Evolutionary conservation across 2,797 vertebrate species (phyloP).

Genomic region (Arctocebus calabarensis): DNA sequence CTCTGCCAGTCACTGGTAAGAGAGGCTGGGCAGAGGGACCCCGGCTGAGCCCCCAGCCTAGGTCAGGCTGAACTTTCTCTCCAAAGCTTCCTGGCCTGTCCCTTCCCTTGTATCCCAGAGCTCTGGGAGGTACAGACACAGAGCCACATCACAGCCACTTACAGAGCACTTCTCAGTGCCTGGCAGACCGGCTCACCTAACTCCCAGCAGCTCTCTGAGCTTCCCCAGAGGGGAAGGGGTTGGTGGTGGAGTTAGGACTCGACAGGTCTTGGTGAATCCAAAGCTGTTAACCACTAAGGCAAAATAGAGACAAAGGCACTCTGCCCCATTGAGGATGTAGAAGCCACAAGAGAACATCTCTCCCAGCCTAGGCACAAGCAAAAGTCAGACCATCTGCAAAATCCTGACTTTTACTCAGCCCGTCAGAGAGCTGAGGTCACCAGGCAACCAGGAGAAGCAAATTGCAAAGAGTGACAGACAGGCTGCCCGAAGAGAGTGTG

Average conservation of each 20-base stretch:
- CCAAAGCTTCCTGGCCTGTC: background rate
- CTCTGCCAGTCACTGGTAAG: background rate
- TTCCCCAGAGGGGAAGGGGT: background rate
- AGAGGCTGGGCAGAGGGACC: background rate
- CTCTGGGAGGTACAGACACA: background rate
- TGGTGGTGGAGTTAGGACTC: background rate
- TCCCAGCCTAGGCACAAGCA: background rate
- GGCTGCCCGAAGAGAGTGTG: background rate
- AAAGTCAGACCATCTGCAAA: background rate
- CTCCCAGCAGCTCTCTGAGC: background rate
- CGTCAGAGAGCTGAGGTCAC: background rate
- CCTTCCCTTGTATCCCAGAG: background rate
- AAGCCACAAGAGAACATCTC: background rate
- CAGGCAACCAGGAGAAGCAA: background rate
- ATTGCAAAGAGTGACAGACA: background rate
- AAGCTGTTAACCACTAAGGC: too few species aligned
- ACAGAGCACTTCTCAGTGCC: background rate
- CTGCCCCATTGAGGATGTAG: background rate
- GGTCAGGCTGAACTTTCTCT: background rate
- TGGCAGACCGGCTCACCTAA: background rate
- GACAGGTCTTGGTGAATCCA: background rate
- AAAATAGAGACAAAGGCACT: background rate
- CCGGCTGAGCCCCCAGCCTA: background rate
- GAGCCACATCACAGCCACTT: background rate
- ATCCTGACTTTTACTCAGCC: background rate